Evolutionary conservation across 1,140 invertebrate species (phyloP).

Genomic region (Zaprionus kolodkinae): DNA sequence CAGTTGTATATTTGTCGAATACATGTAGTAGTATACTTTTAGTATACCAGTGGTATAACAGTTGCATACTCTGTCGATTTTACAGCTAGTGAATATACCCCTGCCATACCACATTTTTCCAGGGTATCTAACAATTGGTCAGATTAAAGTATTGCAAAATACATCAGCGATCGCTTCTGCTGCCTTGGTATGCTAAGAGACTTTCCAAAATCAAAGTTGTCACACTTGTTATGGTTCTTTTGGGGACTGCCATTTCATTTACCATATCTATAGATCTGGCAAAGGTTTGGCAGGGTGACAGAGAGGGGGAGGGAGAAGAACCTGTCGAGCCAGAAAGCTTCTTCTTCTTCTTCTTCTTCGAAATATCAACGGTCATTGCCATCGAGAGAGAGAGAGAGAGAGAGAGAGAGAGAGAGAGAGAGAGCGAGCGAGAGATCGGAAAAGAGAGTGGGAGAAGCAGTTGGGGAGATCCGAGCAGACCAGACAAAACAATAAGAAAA

Average conservation of each 20-base stretch:
- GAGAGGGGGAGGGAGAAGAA: constrained; percentile 35
- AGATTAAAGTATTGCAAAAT: not conserved
- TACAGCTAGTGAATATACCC: not conserved
- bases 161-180: not conserved
- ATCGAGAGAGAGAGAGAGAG: constrained; percentile 15
- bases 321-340: constrained; percentile 41
- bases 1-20: not conserved
- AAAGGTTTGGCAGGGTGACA: constrained; percentile 2
- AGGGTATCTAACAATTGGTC: not conserved
- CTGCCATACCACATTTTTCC: not conserved
- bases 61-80: not conserved
- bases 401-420: not conserved
- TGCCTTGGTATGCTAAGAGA: not conserved
- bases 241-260: not conserved
- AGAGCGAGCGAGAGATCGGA: not conserved
- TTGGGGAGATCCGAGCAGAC: not conserved
- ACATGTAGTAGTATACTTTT: too few relatives aligned
- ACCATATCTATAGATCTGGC: constrained; percentile 13
- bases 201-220: constrained; percentile 5
- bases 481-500: constrained; percentile 37
- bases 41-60: too few relatives aligned
- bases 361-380: constrained; percentile 75
- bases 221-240: constrained; percentile 20
- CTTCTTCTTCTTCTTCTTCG: constrained; percentile 35
- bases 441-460: too few relatives aligned